These are phyloP conservation scores for Cyanocitta stelleri DNA, from an alignment of 2,113 vertebrate genomes.

Conservation along the genomic window DNA sequence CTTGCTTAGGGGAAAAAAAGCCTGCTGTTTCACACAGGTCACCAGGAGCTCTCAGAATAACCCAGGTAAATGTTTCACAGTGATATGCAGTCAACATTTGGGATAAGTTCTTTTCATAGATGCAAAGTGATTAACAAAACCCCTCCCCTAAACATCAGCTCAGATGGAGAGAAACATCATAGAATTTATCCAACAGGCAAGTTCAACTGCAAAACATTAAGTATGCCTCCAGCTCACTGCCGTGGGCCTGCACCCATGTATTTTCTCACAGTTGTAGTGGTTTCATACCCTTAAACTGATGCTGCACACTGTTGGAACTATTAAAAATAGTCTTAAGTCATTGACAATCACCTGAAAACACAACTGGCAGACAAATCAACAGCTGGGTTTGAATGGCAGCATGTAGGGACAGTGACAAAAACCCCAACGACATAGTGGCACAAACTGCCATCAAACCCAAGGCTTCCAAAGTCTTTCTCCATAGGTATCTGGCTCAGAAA, in stretches of 20 bases:
- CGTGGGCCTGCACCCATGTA: fast-evolving
- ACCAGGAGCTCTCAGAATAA: not conserved
- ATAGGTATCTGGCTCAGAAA: not conserved
- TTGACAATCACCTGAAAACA: not conserved
- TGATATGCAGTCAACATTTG: not conserved
- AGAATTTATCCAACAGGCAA: not conserved
- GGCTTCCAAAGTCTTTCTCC: not conserved
- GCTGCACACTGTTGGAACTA: not conserved
- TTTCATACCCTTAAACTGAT: not conserved
- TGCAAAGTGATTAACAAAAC: not conserved
- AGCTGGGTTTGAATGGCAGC: not conserved
- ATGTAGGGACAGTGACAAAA: not conserved
- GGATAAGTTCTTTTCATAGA: not conserved
- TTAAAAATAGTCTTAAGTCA: not conserved
- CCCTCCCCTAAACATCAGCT: not conserved
- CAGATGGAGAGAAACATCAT: not conserved
- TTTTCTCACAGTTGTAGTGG: not conserved
- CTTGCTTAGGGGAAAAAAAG: not conserved
- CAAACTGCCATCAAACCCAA: not conserved
- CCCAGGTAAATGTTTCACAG: not conserved
- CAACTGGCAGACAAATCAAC: not conserved
- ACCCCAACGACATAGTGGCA: not conserved
- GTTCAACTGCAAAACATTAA: not conserved
- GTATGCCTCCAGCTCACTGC: not conserved
- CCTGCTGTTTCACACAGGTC: not conserved